These are phyloP conservation scores for Strix occidentalis DNA, from an alignment of 2,797 vertebrate genomes.

Conservation along the genomic window DNA sequence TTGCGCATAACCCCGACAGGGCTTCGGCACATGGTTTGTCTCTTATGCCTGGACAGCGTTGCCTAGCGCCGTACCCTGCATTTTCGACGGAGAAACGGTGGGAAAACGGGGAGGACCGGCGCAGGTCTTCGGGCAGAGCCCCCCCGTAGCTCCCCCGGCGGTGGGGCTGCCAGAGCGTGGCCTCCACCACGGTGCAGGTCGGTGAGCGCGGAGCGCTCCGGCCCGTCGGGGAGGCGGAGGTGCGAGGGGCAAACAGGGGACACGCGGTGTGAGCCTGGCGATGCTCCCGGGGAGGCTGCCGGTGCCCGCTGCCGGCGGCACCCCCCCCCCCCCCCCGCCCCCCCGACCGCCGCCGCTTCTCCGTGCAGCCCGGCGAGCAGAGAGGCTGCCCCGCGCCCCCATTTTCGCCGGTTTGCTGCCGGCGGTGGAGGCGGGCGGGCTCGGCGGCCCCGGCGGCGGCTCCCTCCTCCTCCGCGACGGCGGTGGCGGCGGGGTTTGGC, in stretches of 20 bases:
- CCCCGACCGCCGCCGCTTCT: fast-evolving
- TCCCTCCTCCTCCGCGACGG: background rate
- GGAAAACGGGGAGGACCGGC: fast-evolving
- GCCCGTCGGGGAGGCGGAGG: background rate
- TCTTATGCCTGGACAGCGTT: fast-evolving
- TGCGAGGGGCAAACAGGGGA: no score
- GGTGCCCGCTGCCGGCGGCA: fast-evolving
- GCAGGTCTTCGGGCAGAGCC: background rate
- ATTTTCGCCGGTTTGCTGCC: fast-evolving
- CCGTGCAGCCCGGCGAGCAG: background rate
- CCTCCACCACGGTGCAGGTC: background rate
- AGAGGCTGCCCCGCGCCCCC: no score
- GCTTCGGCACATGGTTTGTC: background rate
- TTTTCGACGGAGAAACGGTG: fast-evolving
- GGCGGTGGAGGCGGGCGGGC: background rate
- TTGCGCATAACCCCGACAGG: fast-evolving
- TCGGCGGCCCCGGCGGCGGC: background rate
- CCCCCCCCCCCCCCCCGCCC: fast-evolving
- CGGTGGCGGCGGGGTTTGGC: background rate
- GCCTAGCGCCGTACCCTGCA: fast-evolving
- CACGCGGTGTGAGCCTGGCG: no score
- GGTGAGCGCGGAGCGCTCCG: fast-evolving
- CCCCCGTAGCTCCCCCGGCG: fast-evolving
- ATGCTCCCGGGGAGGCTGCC: fast-evolving
- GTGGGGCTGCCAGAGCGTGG: background rate